A percentile compares a stretch with the other conserved stretches of the same genome.
These are phyloP conservation scores for Nudaria mundana DNA, from an alignment of 2,888 invertebrate genomes.

Conservation along the genomic window DNA sequence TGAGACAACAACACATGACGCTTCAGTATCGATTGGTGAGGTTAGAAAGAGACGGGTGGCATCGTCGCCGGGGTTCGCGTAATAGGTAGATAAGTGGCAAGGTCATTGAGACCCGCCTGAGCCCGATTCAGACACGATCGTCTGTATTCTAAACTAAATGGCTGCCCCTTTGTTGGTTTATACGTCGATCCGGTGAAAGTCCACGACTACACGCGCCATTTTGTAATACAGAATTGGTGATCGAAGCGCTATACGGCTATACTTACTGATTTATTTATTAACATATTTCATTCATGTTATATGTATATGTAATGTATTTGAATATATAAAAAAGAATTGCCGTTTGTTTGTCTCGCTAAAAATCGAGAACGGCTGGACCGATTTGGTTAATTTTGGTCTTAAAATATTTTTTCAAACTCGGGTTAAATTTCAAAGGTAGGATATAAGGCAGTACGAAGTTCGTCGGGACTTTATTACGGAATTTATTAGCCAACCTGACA, in stretches of 20 bases:
- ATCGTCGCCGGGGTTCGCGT: slow-evolving; percentile 45
- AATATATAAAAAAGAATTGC: too few relatives aligned
- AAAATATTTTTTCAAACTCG: too few relatives aligned
- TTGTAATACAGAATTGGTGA: neutral
- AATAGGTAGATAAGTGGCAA: slow-evolving; percentile 66
- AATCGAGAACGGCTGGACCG: too few relatives aligned
- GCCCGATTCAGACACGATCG: slow-evolving; percentile 14
- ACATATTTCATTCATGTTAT: too few relatives aligned
- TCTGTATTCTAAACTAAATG: slow-evolving; percentile 24
- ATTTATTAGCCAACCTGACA: too few relatives aligned
- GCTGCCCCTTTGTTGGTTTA: slow-evolving; percentile 15
- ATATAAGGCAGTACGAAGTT: too few relatives aligned
- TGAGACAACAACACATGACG: slow-evolving; percentile 44
- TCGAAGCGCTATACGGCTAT: neutral
- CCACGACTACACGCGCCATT: slow-evolving; percentile 19
- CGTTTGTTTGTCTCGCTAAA: too few relatives aligned
- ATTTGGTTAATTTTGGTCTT: too few relatives aligned
- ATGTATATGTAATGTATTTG: too few relatives aligned
- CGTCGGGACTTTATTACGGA: too few relatives aligned
- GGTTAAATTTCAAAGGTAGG: too few relatives aligned
- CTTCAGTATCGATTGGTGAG: slow-evolving; percentile 50
- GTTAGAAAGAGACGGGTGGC: slow-evolving; percentile 48
- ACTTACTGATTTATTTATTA: neutral
- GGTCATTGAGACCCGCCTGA: slow-evolving; percentile 51
- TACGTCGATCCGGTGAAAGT: slow-evolving; percentile 40